These are phyloP conservation scores for Melanotaenia nigrans DNA, from an alignment of 2,797 vertebrate genomes.

Conservation along the genomic window DNA sequence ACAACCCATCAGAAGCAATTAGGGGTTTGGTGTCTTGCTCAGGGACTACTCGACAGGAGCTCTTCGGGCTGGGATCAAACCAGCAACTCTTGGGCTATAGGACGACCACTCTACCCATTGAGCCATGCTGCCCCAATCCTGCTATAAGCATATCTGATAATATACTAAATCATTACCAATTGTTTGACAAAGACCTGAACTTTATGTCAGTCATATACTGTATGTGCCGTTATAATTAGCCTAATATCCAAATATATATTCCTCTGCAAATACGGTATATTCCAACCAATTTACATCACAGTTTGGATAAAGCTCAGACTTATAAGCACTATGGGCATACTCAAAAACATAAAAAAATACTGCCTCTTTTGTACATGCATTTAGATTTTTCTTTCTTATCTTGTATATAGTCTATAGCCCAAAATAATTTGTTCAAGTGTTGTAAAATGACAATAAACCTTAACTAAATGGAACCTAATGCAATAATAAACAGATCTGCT, in stretches of 20 bases:
- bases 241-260: background rate
- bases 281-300: background rate
- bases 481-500: background rate
- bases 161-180: background rate
- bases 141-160: background rate
- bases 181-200: background rate
- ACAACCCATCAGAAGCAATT: no score
- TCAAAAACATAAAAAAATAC: background rate
- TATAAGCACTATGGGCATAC: background rate
- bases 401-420: background rate
- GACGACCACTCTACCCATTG: no score
- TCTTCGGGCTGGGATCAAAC: no score
- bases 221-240: background rate
- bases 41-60: no score
- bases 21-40: no score
- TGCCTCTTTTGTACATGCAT: no score
- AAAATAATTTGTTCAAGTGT: background rate
- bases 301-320: background rate
- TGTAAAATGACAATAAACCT: background rate
- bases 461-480: background rate
- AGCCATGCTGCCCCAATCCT: background rate
- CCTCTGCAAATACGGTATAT: background rate
- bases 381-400: no score
- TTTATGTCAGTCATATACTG: background rate
- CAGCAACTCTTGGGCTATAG: no score